phyloP scores from a whole-genome alignment of 2,113 vertebrate species.

The Eurystomus gularis region DNA sequence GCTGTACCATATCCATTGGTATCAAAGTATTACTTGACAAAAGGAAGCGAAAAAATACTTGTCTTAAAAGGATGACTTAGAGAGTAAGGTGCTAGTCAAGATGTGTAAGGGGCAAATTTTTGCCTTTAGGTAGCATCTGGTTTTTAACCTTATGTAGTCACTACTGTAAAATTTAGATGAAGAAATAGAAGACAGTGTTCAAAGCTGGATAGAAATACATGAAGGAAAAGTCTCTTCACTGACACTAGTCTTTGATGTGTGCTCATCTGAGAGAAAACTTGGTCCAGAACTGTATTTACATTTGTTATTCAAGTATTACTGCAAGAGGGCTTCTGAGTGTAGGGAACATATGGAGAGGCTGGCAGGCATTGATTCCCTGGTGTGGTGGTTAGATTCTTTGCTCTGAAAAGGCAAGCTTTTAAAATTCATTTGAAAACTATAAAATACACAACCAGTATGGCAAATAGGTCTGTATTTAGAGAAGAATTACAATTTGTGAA shows the following conservation, averaged over 20 bases:
- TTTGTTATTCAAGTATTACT: slow-evolving; percentile 72
- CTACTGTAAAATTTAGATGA: slow-evolving; percentile 45
- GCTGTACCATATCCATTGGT: neutral
- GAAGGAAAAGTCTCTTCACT: slow-evolving; percentile 60
- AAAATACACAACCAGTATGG: slow-evolving; percentile 44
- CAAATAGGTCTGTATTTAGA: slow-evolving; percentile 60
- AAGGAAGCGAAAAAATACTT: neutral
- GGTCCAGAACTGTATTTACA: slow-evolving; percentile 69
- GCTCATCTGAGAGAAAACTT: slow-evolving; percentile 71
- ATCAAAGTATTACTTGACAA: neutral
- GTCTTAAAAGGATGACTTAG: neutral
- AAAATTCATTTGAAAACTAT: slow-evolving; percentile 68
- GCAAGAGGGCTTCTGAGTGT: slow-evolving; percentile 51
- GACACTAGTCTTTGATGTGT: slow-evolving; percentile 69
- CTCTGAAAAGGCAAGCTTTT: slow-evolving; percentile 64
- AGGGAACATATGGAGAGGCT: slow-evolving; percentile 73
- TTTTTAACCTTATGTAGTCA: slow-evolving; percentile 7
- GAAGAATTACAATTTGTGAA: slow-evolving; percentile 27
- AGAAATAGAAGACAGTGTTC: slow-evolving; percentile 17
- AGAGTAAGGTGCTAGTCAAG: neutral
- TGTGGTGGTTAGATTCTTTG: slow-evolving; percentile 60
- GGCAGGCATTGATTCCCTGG: slow-evolving; percentile 67
- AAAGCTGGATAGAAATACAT: slow-evolving; percentile 45
- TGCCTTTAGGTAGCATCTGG: neutral
- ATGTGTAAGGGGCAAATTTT: neutral